These are phyloP conservation scores for Drosophila borborema DNA, from an alignment of 2,888 invertebrate genomes.

Conservation along the genomic window DNA sequence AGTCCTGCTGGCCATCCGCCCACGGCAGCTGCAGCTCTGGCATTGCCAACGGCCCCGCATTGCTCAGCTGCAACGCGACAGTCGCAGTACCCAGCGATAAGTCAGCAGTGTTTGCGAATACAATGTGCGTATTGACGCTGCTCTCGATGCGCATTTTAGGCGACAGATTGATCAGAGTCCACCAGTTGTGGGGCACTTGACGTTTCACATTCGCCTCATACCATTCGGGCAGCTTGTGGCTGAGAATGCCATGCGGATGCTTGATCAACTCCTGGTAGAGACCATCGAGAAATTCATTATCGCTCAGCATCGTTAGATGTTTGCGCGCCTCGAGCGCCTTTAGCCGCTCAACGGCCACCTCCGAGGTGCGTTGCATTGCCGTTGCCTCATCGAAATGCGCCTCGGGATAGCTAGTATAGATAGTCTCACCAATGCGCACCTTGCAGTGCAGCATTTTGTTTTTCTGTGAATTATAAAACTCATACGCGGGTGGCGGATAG, in stretches of 20 bases:
- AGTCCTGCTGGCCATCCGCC: conserved; percentile 81
- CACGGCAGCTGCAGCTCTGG: conserved; percentile 63
- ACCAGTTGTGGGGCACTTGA: conserved; percentile 90
- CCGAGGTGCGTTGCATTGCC: conserved; percentile 80
- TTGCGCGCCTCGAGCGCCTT: conserved; percentile 60
- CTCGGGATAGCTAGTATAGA: conserved; percentile 83
- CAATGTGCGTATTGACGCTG: conserved; percentile 70
- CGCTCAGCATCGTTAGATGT: conserved; percentile 72
- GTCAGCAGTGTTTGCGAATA: conserved; percentile 75
- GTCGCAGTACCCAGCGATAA: background rate
- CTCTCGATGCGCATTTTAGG: conserved; percentile 86
- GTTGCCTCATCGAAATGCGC: conserved; percentile 73
- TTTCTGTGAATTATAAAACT: conserved; percentile 55
- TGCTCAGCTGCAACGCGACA: background rate
- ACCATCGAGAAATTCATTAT: conserved; percentile 77
- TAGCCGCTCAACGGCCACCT: conserved; percentile 80
- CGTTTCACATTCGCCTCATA: conserved; percentile 88
- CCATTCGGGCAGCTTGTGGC: conserved; percentile 86
- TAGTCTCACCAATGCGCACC: conserved; percentile 74
- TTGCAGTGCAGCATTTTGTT: conserved; percentile 74
- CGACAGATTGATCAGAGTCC: conserved; percentile 85
- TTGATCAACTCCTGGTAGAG: conserved; percentile 79
- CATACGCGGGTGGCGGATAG: conserved; percentile 74
- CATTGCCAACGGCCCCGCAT: conserved; percentile 23
- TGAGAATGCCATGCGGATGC: conserved; percentile 87